Conservation (phyloP, 2,113 vertebrate species). For the Dissostichus mawsoni region DNA sequence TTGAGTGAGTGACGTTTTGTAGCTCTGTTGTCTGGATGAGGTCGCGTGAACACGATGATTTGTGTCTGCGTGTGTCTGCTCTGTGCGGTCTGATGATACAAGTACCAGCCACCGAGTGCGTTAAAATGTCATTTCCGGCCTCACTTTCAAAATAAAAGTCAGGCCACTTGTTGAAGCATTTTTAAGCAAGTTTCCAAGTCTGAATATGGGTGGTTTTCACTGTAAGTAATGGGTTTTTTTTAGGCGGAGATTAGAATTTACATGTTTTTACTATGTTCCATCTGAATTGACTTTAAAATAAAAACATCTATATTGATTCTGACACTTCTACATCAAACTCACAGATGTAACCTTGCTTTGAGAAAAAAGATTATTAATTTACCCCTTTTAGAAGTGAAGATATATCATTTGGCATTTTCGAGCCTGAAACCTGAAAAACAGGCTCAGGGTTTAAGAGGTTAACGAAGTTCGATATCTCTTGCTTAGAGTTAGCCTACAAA, state of each 20-base stretch:
- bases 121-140: not conserved
- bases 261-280: too few relatives aligned
- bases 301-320: too few relatives aligned
- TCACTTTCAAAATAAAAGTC: conserved; percentile 34
- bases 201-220: too few relatives aligned
- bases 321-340: too few relatives aligned
- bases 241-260: too few relatives aligned
- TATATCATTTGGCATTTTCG: not conserved
- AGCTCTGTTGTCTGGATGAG: not conserved
- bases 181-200: not conserved
- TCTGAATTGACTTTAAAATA: too few relatives aligned
- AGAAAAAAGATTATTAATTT: too few relatives aligned
- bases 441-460: too few relatives aligned
- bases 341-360: too few relatives aligned
- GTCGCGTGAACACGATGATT: not conserved
- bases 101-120: not conserved
- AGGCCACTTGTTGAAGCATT: not conserved
- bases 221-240: too few relatives aligned
- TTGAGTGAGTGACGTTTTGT: accelerated
- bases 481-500: not conserved
- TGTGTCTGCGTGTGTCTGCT: not conserved
- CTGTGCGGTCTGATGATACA: not conserved
- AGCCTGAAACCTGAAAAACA: too few relatives aligned
- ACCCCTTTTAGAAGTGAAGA: too few relatives aligned
- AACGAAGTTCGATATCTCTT: not conserved